phyloP scores from a whole-genome alignment of 1,140 invertebrate species.

The Atta colombica region DNA sequence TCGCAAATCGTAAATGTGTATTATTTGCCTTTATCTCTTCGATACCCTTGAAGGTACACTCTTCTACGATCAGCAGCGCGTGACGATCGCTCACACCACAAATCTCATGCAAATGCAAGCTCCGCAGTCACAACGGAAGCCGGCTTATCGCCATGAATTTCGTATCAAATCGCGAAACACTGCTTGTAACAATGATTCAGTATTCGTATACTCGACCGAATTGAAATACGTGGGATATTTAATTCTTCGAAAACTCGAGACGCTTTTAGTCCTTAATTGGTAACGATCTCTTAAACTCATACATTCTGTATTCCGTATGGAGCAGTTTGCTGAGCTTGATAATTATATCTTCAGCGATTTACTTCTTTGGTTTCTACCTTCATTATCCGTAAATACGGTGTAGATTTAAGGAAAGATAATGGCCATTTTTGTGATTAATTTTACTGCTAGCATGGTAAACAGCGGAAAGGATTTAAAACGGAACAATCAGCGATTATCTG shows the following conservation, averaged over 20 bases:
- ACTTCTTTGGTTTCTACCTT: neutral
- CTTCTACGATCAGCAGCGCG: slow-evolving; percentile 33
- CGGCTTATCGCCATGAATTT: slow-evolving; percentile 27
- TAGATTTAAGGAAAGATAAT: slow-evolving; percentile 12
- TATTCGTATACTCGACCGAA: neutral
- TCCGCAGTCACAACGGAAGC: slow-evolving; percentile 32
- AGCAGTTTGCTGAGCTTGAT: neutral
- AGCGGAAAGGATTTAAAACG: slow-evolving; percentile 10
- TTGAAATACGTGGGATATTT: neutral
- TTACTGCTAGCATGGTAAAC: neutral
- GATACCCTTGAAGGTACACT: slow-evolving; percentile 29
- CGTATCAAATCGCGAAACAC: slow-evolving; percentile 9
- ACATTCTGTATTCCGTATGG: neutral
- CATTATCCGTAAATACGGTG: slow-evolving; percentile 5
- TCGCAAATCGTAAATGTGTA: slow-evolving; percentile 13
- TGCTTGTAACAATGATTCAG: neutral
- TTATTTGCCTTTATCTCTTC: slow-evolving; percentile 38
- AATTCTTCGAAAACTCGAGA: slow-evolving; percentile 6
- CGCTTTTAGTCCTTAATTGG: neutral
- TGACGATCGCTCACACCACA: slow-evolving; percentile 41
- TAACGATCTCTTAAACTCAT: neutral
- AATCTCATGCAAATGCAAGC: slow-evolving; percentile 47
- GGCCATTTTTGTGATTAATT: neutral
- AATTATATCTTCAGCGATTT: slow-evolving; percentile 25
- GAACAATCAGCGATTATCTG: neutral